These are phyloP conservation scores for Fissipunctia ypsillon DNA, from an alignment of 2,888 invertebrate species.

Conservation along the genomic window DNA sequence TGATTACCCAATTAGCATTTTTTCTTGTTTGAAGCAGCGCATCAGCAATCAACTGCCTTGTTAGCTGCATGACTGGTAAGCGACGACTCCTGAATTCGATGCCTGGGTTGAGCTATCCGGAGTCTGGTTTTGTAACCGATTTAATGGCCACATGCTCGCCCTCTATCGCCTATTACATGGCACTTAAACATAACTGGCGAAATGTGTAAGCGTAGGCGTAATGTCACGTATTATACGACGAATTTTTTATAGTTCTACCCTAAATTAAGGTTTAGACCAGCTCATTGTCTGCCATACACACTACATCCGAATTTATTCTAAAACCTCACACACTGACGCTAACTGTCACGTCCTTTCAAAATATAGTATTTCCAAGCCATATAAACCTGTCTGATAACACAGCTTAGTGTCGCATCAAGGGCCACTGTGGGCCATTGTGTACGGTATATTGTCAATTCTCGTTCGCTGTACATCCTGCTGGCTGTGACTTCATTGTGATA, in stretches of 20 bases:
- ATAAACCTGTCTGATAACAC: slow-evolving; percentile 60
- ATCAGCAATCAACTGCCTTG: too few species aligned
- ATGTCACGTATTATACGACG: too few species aligned
- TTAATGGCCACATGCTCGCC: background rate
- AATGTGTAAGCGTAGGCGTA: too few species aligned
- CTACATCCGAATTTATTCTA: slow-evolving; percentile 14
- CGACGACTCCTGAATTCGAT: background rate
- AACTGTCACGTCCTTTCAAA: slow-evolving; percentile 25
- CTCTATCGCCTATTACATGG: background rate
- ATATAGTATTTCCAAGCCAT: slow-evolving; percentile 60
- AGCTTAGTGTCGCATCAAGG: slow-evolving; percentile 56
- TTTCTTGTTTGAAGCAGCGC: background rate
- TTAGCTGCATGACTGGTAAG: background rate
- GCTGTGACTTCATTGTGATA: slow-evolving; percentile 42
- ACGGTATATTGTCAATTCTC: slow-evolving; percentile 41
- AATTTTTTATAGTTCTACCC: background rate
- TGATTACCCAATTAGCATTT: background rate
- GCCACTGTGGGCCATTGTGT: slow-evolving; percentile 50
- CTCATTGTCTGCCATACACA: background rate
- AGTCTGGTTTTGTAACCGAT: background rate
- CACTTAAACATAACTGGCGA: background rate
- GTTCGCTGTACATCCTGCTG: slow-evolving; percentile 49
- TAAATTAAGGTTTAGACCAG: background rate
- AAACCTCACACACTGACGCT: slow-evolving; percentile 5
- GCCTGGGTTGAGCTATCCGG: background rate